phyloP scores from a whole-genome alignment of 2,888 invertebrate genomes.

The Eumerus sabulonum region DNA sequence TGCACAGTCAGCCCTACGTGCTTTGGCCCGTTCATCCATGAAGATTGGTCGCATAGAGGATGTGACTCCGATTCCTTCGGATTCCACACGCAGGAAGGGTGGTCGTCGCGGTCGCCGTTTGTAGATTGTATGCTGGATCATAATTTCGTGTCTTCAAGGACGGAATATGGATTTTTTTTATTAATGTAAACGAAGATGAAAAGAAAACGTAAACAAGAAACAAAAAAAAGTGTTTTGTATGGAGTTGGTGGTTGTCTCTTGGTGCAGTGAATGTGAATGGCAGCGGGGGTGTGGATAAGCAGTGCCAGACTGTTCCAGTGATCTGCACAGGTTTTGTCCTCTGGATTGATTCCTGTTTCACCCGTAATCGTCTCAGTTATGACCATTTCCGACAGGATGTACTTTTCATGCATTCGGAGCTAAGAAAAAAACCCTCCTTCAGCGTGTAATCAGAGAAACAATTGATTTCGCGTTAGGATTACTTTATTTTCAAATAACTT shows the following conservation, averaged over 20 bases:
- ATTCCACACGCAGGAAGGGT: constrained; percentile 99
- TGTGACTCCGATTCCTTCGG: constrained; percentile 99
- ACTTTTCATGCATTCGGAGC: too few species aligned
- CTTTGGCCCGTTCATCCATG: constrained; percentile 99
- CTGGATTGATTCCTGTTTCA: too few species aligned
- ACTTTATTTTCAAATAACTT: constrained; percentile 2
- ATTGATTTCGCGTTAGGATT: too few species aligned
- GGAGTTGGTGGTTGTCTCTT: too few species aligned
- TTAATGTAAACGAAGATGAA: constrained; percentile 58
- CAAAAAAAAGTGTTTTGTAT: constrained; percentile 19
- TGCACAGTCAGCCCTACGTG: constrained; percentile 97
- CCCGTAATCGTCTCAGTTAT: too few species aligned
- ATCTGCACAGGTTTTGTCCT: too few species aligned
- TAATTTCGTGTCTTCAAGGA: constrained; percentile 38
- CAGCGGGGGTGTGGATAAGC: too few species aligned
- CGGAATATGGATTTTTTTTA: constrained; percentile 56
- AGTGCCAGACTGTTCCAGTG: too few species aligned
- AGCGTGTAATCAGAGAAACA: too few species aligned
- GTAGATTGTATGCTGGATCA: constrained; percentile 81
- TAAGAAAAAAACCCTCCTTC: too few species aligned
- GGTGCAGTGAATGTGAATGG: too few species aligned
- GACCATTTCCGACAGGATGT: too few species aligned
- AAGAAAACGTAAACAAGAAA: constrained; percentile 36
- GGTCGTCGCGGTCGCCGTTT: constrained; percentile 99
- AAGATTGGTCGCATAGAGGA: constrained; percentile 99